Evolutionary conservation across 2,888 invertebrate species (phyloP), one percentile per base, ranked within the genome.

Genomic region (Orgyia antiqua): DNA sequence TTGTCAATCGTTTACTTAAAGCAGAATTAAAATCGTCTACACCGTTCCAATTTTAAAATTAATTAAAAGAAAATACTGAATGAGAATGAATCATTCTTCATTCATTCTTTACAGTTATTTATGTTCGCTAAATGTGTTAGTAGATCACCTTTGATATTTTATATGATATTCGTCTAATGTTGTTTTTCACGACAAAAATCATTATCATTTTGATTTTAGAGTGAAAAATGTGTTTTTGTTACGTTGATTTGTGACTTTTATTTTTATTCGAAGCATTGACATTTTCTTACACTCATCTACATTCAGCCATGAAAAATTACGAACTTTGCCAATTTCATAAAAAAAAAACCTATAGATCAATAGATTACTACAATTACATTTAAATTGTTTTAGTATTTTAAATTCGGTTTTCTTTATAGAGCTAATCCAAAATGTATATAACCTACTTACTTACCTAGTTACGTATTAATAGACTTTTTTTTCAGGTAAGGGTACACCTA

Each of bases 71-170:
- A 19, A 32, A 37, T 50, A 37, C 39, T 38, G 32, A 52, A 39
- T 43, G 46, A 31, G 27, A 36, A 38, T 32, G 44, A 42, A 42
- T 41, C 36, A 48, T n/a, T 11, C 3, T 39, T 42, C 50, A 56
- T 56, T 52, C 53, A 52, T 38, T 26, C 24, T 32, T 43, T 35
- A 10, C 32, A 37, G 29, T 33, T 42, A 49, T 58, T 47, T 43
- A 29, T 44, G 39, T 30, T 31, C 29, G 25, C 19, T 27, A 29
- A 44, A 46, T 52, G 42, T 54, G 57, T 51, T 39, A 55, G 45
- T 51, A 25, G 52, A 46, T 31, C 61, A 45, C 13, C 45, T 51
- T 50, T 52, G 46, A 52, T 46, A 34, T 49, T 43, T 37, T 35
- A 39, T 39, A 39, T 25, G 27, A 17, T 36, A 27, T 24, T 34